phyloP scores from a whole-genome alignment of 2,888 invertebrate genomes.

The Exocentrus adspersus region DNA sequence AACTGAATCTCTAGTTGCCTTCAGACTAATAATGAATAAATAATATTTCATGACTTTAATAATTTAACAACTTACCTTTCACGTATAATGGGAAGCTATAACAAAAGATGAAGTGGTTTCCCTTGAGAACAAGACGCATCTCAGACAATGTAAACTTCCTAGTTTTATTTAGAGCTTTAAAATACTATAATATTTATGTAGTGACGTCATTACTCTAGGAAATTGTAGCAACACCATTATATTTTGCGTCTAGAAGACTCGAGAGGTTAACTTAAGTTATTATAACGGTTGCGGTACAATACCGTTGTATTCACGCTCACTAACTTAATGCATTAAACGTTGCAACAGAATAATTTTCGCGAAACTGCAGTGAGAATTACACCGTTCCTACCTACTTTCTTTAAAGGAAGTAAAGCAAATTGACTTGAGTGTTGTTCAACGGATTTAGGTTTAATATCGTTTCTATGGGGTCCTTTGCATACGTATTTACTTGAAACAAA shows the following conservation, averaged over 20 bases:
- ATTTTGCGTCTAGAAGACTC: slow-evolving; percentile 6
- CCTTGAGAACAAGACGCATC: neutral
- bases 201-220: slow-evolving; percentile 12
- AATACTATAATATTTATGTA: slow-evolving; percentile 23
- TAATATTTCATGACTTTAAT: slow-evolving; percentile 24
- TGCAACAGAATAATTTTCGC: slow-evolving; percentile 8
- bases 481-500: no score
- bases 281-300: slow-evolving; percentile 8
- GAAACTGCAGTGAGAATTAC: slow-evolving; percentile 5
- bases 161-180: slow-evolving; percentile 25
- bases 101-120: slow-evolving; percentile 20
- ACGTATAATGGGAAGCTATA: slow-evolving; percentile 10
- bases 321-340: slow-evolving; percentile 12
- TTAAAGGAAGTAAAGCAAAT: neutral
- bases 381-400: neutral
- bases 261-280: slow-evolving; percentile 11
- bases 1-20: slow-evolving; percentile 4
- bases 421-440: neutral
- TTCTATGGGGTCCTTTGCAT: neutral
- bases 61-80: slow-evolving; percentile 16
- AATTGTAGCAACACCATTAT: slow-evolving; percentile 23
- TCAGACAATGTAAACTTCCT: slow-evolving; percentile 15
- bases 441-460: neutral
- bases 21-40: slow-evolving; percentile 5
- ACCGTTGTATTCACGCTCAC: neutral